A percentile compares a stretch with the other conserved stretches of the same genome.
Conservation (phyloP, 2,888 invertebrate species). For the Drosophila atroscutellata region DNA sequence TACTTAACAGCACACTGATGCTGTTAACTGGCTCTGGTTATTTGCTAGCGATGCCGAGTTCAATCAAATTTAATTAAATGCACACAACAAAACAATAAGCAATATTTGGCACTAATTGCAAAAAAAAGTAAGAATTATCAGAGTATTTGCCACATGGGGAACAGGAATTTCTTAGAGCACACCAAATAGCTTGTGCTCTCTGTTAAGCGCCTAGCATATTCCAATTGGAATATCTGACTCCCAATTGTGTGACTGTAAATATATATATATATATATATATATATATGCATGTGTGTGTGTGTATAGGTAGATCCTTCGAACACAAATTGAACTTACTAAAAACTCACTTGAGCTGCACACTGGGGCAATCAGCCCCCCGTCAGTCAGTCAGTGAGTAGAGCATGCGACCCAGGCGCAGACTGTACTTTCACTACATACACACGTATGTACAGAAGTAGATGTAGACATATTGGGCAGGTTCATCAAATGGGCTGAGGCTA, state of each 20-base stretch:
- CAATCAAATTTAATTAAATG: constrained; percentile 29
- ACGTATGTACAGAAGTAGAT: constrained; percentile 31
- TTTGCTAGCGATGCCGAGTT: constrained; percentile 21
- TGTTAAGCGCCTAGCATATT: background rate
- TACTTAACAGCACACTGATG: constrained; percentile 42
- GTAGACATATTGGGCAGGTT: constrained; percentile 27
- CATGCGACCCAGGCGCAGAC: constrained; percentile 62
- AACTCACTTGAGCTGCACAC: background rate
- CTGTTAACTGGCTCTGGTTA: constrained; percentile 44
- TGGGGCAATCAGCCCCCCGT: background rate
- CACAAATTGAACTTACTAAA: background rate
- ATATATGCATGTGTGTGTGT: background rate
- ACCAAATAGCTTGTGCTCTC: background rate
- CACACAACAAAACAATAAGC: background rate
- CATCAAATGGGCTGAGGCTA: constrained; percentile 4
- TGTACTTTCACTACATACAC: constrained; percentile 69
- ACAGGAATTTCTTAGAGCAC: too few species aligned
- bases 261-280: constrained; percentile 3
- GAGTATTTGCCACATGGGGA: too few species aligned
- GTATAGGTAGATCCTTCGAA: constrained; percentile 10
- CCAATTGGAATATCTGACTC: constrained; percentile 36
- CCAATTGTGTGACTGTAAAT: background rate
- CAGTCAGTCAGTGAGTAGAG: background rate
- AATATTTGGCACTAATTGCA: background rate
- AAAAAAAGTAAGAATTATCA: background rate